Conservation (phyloP, 1,140 invertebrate species). For the Sitobion miscanthi region DNA sequence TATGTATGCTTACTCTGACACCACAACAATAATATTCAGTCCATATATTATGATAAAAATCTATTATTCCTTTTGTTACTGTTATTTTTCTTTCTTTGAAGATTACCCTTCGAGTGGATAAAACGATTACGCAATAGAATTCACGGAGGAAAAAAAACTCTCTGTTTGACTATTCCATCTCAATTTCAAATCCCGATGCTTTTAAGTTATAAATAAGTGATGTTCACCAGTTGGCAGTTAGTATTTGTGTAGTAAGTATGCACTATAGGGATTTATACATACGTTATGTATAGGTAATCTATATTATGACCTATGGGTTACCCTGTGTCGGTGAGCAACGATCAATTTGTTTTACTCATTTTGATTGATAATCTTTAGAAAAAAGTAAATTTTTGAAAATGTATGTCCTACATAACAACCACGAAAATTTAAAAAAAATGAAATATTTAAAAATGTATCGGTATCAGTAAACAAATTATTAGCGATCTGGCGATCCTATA, state of each 20-base stretch:
- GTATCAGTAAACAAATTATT: too few species aligned
- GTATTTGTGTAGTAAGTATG: not conserved
- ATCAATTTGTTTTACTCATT: too few species aligned
- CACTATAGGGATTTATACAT: not conserved
- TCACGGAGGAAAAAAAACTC: not conserved
- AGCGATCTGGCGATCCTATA: too few species aligned
- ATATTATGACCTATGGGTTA: too few species aligned
- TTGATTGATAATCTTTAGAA: too few species aligned
- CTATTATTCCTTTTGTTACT: not conserved
- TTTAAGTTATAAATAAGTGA: conserved; percentile 1
- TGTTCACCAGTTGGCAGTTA: not conserved
- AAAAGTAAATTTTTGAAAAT: too few species aligned
- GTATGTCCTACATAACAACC: too few species aligned
- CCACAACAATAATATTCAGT: not conserved
- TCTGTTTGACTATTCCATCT: not conserved
- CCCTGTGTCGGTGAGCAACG: too few species aligned
- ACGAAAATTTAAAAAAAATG: too few species aligned
- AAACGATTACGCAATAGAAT: not conserved
- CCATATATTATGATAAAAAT: not conserved
- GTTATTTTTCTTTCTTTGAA: conserved; percentile 12
- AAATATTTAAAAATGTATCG: too few species aligned
- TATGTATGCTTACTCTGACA: not conserved
- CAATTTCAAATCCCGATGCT: not conserved
- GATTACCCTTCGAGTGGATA: not conserved
- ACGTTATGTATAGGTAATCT: not conserved